These are phyloP conservation scores for Morpho achilles DNA, from an alignment of 2,888 invertebrate species.

Conservation along the genomic window DNA sequence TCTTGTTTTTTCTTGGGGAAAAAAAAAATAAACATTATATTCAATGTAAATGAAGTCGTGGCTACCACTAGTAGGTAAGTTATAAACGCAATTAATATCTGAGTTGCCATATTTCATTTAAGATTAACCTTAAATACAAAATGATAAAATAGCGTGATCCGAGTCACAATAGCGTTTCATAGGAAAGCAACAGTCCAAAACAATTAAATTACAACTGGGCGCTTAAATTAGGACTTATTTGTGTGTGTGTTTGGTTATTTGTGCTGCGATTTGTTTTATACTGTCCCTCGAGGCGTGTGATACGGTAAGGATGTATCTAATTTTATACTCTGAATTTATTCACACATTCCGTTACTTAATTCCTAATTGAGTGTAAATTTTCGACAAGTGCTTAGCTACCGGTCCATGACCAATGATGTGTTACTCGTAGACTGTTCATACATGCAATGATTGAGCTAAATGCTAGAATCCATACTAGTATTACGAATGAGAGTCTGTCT, in stretches of 20 bases:
- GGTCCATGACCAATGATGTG: constrained; percentile 17
- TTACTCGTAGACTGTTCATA: not conserved
- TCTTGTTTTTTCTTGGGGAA: too few relatives aligned
- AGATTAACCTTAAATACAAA: too few relatives aligned
- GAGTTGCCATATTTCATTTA: too few relatives aligned
- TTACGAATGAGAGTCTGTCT: too few relatives aligned
- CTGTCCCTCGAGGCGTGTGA: constrained; percentile 30
- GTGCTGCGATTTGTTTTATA: constrained; percentile 36
- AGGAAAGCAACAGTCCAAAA: constrained; percentile 30
- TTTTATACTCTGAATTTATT: constrained; percentile 17
- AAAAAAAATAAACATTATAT: too few relatives aligned
- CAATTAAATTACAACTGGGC: constrained; percentile 45
- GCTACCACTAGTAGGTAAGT: too few relatives aligned
- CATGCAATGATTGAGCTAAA: not conserved
- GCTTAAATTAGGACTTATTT: constrained; percentile 46
- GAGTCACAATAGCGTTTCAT: not conserved
- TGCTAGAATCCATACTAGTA: too few relatives aligned
- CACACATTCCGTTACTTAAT: constrained; percentile 28
- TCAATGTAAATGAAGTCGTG: too few relatives aligned
- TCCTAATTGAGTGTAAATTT: constrained; percentile 32
- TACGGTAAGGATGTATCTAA: constrained; percentile 27
- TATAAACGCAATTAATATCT: too few relatives aligned
- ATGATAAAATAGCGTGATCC: too few relatives aligned
- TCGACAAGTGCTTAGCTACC: constrained; percentile 30
- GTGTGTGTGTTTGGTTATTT: too few relatives aligned